Evolutionary conservation across 2,797 vertebrate genomes (phyloP).

Genomic region (Zenarchopterus dispar): DNA sequence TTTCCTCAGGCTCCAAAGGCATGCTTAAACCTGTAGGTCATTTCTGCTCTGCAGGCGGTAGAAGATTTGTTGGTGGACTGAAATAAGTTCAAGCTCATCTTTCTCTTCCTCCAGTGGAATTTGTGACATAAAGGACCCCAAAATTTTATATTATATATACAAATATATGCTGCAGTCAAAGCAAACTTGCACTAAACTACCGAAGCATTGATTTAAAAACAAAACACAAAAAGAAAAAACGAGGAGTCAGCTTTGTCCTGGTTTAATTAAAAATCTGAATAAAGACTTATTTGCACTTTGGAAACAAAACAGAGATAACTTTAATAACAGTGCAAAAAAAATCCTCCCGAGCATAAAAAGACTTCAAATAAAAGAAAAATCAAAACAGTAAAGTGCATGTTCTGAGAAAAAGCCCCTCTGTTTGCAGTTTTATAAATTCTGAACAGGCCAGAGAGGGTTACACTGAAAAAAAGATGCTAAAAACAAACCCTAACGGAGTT

Average conservation of each 20-base stretch:
- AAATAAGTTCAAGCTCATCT: too few species aligned
- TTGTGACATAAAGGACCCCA: too few species aligned
- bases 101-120: too few species aligned
- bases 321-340: constrained; percentile 79
- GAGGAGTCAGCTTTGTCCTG: constrained; percentile 63
- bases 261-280: constrained; percentile 74
- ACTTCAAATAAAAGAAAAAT: constrained; percentile 34
- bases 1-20: too few species aligned
- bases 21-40: too few species aligned
- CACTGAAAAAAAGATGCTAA: constrained; percentile 43
- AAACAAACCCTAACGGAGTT: constrained; percentile 16
- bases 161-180: too few species aligned
- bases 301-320: constrained; percentile 44
- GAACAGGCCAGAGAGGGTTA: constrained; percentile 45
- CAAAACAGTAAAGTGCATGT: constrained; percentile 82
- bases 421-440: constrained; percentile 45
- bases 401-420: constrained; percentile 64
- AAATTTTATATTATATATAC: too few species aligned
- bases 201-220: constrained; percentile 65
- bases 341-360: constrained; percentile 53
- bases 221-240: neutral
- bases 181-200: constrained; percentile 27
- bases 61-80: too few species aligned
- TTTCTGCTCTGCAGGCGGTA: too few species aligned
- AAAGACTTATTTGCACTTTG: constrained; percentile 50